Conservation (phyloP, 1,140 invertebrate genomes). For the Caenorhabditis latens region DNA sequence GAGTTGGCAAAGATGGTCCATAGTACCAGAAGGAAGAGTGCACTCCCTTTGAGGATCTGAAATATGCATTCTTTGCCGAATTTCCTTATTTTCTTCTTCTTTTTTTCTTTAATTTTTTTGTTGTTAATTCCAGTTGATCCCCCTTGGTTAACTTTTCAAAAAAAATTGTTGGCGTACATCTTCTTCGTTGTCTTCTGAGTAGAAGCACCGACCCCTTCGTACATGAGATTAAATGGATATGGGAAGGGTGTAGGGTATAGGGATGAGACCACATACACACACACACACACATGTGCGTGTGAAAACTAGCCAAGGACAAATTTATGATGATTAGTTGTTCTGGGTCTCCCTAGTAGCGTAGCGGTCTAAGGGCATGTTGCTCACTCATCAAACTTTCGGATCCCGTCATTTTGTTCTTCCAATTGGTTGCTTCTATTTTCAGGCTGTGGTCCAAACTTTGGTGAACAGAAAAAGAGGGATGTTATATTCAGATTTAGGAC, state of each 20-base stretch:
- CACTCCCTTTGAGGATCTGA: conserved; percentile 71
- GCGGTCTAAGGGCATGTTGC: background rate
- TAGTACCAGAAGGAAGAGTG: conserved; percentile 73
- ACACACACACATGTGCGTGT: conserved; percentile 19
- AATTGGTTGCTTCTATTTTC: background rate
- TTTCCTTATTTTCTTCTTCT: background rate
- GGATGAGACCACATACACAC: conserved; percentile 6
- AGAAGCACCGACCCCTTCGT: background rate
- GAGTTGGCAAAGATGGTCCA: conserved; percentile 76
- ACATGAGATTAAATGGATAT: conserved; percentile 50
- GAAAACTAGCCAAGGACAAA: conserved; percentile 49
- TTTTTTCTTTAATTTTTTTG: background rate
- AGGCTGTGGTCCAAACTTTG: conserved; percentile 22
- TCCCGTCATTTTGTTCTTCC: conserved; percentile 37
- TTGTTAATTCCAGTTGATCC: background rate
- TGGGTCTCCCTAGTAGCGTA: conserved; percentile 47
- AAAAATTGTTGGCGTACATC: background rate
- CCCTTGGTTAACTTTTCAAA: background rate
- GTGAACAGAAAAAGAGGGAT: background rate
- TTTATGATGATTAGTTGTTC: conserved; percentile 56
- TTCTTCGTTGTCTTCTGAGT: background rate
- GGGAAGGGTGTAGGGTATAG: background rate
- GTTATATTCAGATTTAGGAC: background rate
- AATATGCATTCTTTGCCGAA: conserved; percentile 56
- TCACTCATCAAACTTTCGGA: conserved; percentile 44